Evolutionary conservation across 2,797 vertebrate genomes (phyloP), one percentile per base, ranked within the genome.

Genomic region (Pangasius mekongensis): DNA sequence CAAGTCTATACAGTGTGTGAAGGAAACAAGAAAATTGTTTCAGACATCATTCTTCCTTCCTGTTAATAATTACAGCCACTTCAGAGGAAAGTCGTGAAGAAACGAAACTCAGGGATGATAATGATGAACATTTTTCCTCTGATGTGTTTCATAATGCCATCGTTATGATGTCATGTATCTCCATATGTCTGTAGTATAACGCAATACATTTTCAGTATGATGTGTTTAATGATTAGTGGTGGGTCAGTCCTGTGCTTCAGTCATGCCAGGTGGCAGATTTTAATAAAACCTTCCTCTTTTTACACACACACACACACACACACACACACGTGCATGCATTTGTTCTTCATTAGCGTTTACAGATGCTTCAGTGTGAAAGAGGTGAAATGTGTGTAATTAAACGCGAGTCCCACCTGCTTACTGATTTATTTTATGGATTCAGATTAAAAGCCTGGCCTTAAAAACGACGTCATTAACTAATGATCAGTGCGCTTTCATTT

Each of bases 381-480:
- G 27, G 33, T 87, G 56, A 64, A 64, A 10, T 62, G 58, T n/a
- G 36, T 13, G 22, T 82, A 62, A 82, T 62, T 82, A 82, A 62
- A 82, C 8, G 24, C 18, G 7, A 67, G 43, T 77, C 49, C 58
- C 82, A 84, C 73, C 73, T 84, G 87, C 27, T 47, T 16, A n/a
- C 83, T 58, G 73, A 85, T 85, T 80, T 85, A 60, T 85, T 80
- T 84, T 49, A 66, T 87, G 81, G 80, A 30, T 83, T 81, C 24
- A 24, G 54, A 81, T 54, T 82, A 54, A 87, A 67, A 18, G 76
- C 49, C 33, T 62, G 80, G 24, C 36, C 8, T 62, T 62, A 62
- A 82, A 78, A 82, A 81, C 33, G 5, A 43, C 56, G 3, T 82
- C 58, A 71, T 85, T 71, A 52, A 88, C 49, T 58, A 85, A 81